Base-by-base conservation (phyloP, 1,140 invertebrate species). In the Drosophila saltans region DNA sequence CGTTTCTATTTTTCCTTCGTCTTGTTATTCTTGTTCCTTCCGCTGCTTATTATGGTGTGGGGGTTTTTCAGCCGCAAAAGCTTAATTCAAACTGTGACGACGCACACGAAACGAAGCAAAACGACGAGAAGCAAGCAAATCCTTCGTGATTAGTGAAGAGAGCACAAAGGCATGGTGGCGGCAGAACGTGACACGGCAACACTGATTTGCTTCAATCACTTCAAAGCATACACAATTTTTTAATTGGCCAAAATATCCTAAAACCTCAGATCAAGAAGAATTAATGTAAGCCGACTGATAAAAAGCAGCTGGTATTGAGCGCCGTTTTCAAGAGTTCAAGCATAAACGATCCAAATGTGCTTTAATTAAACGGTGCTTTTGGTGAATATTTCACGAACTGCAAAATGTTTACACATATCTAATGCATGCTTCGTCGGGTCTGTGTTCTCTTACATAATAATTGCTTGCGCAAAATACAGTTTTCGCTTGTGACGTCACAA, bases 11-110 rank as follows among this genome's bases (percentile, higher is more conserved):
- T 36, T 62, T 28, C 10, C 24, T 67, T 64, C 5, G 36, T 60
- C 70, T 71, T 73, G 11, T 26, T 11, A 26, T 75, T 52, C 69
- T 77, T 79, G 48, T 24, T 48, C 62, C 65, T 69, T 66, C 70
- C 70, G 68, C 69, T 76, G 78, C 60, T 69, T 58, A 55, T 74
- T 57, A 62, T 62, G 43, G 26, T 30, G 45, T 64, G 75, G 26
- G 75, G 67, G 79, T 75, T 78, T 66, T 69, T 68, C 67, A 66
- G 55, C 81, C 66, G 71, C 80, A 88, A 78, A 83, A 89, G 77
- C 80, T 88, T 80, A 75, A 72, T 71, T 72, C 65, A 68, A 78
- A 88, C 86, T 89, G 80, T 65, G 77, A 83, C 72, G 74, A 80
- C 66, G 45, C 43, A 24, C 69, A 58, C 69, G 59, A 10, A 63